These are phyloP conservation scores for Agapornis canus DNA, from an alignment of 2,797 vertebrate genomes.

Conservation along the genomic window DNA sequence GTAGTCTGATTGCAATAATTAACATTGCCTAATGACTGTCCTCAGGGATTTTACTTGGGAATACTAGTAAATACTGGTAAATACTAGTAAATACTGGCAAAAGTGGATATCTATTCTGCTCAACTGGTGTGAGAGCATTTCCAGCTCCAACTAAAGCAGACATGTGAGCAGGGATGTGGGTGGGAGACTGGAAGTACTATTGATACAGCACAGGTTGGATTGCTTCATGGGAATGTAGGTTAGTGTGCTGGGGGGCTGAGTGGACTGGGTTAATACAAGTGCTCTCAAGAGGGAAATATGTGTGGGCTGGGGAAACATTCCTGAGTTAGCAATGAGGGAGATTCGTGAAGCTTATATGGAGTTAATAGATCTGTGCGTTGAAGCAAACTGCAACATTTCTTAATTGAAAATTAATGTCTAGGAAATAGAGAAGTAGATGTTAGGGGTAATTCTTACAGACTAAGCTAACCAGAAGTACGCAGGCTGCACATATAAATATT, in stretches of 20 bases:
- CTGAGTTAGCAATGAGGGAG: accelerated
- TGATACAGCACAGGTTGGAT: accelerated
- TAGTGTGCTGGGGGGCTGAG: background rate
- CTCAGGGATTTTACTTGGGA: background rate
- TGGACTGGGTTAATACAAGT: accelerated
- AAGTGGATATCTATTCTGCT: background rate
- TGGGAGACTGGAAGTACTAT: background rate
- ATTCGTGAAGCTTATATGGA: background rate
- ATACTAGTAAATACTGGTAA: too few species aligned
- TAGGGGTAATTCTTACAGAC: background rate
- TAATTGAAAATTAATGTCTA: background rate
- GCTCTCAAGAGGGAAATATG: accelerated
- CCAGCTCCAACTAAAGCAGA: background rate
- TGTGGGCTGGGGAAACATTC: background rate
- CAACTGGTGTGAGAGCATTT: background rate
- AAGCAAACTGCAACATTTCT: background rate
- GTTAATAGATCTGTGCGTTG: background rate
- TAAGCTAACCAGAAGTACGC: background rate
- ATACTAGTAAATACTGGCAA: too few species aligned
- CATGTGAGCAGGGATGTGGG: accelerated
- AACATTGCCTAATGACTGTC: constrained; percentile 61
- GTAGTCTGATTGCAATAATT: constrained; percentile 70
- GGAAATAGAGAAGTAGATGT: background rate
- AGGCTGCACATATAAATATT: background rate
- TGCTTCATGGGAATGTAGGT: background rate